Percentiles rank a stretch among this genome's conserved stretches.
phyloP scores from a whole-genome alignment of 2,113 vertebrate genomes.

The Rynchops niger region DNA sequence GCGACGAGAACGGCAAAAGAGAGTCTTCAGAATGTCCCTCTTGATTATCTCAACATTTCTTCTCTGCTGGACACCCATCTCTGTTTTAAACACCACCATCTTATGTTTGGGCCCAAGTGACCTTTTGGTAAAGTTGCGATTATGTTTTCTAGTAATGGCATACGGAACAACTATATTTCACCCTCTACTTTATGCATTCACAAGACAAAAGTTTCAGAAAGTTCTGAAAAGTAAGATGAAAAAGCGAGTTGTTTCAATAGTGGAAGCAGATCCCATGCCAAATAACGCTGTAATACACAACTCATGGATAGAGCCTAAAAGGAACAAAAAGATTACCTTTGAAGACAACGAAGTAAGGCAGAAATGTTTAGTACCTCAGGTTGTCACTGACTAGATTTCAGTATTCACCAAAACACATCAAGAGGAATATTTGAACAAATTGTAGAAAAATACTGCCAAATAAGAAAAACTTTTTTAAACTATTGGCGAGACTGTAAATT shows the following conservation, averaged over 20 bases:
- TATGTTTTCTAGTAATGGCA: constrained; percentile 98
- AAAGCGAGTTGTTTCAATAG: constrained; percentile 96
- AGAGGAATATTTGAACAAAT: constrained; percentile 18
- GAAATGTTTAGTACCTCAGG: constrained; percentile 91
- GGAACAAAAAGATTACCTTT: constrained; percentile 93
- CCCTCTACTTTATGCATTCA: constrained; percentile 96
- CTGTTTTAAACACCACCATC: constrained; percentile 95
- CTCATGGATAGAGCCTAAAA: constrained; percentile 97
- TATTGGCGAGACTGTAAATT: constrained; percentile 74
- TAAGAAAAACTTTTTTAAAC: constrained; percentile 69
- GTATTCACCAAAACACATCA: constrained; percentile 69
- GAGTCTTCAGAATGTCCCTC: constrained; percentile 96
- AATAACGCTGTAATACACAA: constrained; percentile 97
- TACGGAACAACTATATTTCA: constrained; percentile 99
- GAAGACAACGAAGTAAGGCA: constrained; percentile 88
- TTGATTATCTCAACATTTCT: constrained; percentile 98
- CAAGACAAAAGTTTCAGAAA: constrained; percentile 98
- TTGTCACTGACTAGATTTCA: constrained; percentile 78
- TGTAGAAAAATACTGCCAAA: constrained; percentile 78
- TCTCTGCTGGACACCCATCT: constrained; percentile 98
- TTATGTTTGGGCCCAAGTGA: constrained; percentile 91
- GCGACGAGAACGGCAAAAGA: constrained; percentile 92
- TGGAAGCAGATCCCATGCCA: constrained; percentile 94
- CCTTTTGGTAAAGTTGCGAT: constrained; percentile 90
- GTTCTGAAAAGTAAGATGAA: constrained; percentile 99